Evolutionary conservation across 2,888 invertebrate genomes (phyloP).

Genomic region (Timandra comae): DNA sequence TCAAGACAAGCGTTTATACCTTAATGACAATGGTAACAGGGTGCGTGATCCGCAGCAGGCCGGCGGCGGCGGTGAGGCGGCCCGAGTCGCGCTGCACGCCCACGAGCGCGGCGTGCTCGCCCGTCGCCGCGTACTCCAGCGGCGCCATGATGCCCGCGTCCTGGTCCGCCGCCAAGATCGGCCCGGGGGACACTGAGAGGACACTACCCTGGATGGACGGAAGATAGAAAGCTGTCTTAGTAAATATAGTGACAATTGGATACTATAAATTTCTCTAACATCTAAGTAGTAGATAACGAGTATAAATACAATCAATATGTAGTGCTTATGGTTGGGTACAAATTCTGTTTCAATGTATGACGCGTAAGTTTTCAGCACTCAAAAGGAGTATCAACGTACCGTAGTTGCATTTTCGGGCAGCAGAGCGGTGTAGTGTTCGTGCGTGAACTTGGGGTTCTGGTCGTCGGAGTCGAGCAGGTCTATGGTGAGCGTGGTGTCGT

Average conservation of each 20-base stretch:
- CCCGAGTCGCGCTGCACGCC: conserved; percentile 80
- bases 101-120: conserved; percentile 79
- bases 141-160: conserved; percentile 86
- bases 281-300: no score
- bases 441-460: conserved; percentile 89
- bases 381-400: no score
- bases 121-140: conserved; percentile 81
- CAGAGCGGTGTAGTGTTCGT: conserved; percentile 84
- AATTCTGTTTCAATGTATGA: no score
- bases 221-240: no score
- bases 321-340: no score
- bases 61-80: conserved; percentile 75
- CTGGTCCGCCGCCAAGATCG: conserved; percentile 87
- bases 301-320: no score
- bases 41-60: conserved; percentile 70
- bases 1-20: no score
- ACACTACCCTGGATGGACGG: conserved; percentile 72
- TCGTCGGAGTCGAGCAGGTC: conserved; percentile 92
- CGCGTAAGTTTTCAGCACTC: conserved; percentile 59
- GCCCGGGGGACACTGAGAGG: conserved; percentile 82
- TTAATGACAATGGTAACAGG: conserved; percentile 89
- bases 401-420: conserved; percentile 81
- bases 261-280: no score
- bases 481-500: conserved; percentile 85
- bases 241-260: no score